Evolutionary conservation across 2,113 vertebrate species (phyloP).

Genomic region (Thomomys bottae): DNA sequence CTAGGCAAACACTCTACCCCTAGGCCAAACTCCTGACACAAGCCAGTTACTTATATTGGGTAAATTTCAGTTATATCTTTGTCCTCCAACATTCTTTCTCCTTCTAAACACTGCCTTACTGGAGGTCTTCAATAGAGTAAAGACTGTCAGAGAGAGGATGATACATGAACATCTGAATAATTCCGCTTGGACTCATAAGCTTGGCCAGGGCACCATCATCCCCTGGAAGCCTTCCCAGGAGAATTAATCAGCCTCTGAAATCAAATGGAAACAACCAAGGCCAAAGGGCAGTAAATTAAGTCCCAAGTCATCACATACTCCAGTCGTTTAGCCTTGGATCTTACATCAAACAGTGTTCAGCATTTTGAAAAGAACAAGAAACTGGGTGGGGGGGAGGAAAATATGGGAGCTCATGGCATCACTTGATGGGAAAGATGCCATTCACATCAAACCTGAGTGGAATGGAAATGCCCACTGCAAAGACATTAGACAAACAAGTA

Average conservation of each 20-base stretch:
- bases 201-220: background rate
- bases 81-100: background rate
- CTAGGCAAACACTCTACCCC: no score
- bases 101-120: background rate
- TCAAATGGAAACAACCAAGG: conserved; percentile 63
- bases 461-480: conserved; percentile 14
- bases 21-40: no score
- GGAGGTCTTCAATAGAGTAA: background rate
- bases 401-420: no score
- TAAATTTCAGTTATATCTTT: background rate
- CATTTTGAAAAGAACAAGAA: background rate
- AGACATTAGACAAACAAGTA: background rate
- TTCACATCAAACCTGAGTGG: background rate
- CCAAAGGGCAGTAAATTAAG: conserved; percentile 53
- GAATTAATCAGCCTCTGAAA: conserved; percentile 55
- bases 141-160: conserved; percentile 26
- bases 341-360: conserved; percentile 38
- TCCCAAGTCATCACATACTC: background rate
- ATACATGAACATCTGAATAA: conserved; percentile 39
- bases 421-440: background rate
- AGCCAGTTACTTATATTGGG: background rate
- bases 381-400: background rate
- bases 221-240: conserved; percentile 43
- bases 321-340: conserved; percentile 46
- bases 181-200: background rate